A percentile compares a stretch with the other conserved stretches of the same genome.
These are phyloP conservation scores for Parotocinclus haroldoi DNA, from an alignment of 2,797 vertebrate genomes.

Conservation along the genomic window DNA sequence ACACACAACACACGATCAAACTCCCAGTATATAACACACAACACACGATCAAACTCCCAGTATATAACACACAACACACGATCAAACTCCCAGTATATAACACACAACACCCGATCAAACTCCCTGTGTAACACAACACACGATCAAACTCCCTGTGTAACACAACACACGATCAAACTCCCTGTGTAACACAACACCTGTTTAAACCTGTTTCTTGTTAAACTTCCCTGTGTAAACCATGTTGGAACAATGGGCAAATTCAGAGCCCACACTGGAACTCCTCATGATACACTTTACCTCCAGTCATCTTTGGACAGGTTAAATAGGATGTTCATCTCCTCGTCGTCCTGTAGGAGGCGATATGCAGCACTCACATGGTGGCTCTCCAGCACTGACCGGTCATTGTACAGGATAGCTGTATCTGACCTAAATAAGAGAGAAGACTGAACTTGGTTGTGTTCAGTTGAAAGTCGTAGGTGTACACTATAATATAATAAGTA, in stretches of 20 bases:
- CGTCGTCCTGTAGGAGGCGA: conserved; percentile 87
- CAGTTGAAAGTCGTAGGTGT: no score
- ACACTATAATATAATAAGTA: no score
- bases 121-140: neutral
- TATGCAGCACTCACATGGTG: conserved; percentile 90
- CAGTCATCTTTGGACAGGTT: conserved; percentile 82
- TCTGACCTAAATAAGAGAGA: conserved; percentile 77
- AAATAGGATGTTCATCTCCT: conserved; percentile 89
- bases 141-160: neutral
- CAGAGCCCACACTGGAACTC: neutral
- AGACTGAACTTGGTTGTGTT: no score
- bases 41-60: neutral
- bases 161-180: neutral
- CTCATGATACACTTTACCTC: conserved; percentile 61
- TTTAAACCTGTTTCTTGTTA: neutral
- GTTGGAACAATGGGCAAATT: neutral
- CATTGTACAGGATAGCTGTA: conserved; percentile 92
- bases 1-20: conserved; percentile 53
- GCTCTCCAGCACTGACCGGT: conserved; percentile 89
- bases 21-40: conserved; percentile 73
- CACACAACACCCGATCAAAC: no score
- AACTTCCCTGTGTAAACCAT: neutral
- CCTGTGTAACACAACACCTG: neutral
- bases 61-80: no score
- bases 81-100: neutral